Evolutionary conservation across 2,113 vertebrate species (phyloP), one percentile per base, ranked within the genome.

Genomic region (Globicephala melas): DNA sequence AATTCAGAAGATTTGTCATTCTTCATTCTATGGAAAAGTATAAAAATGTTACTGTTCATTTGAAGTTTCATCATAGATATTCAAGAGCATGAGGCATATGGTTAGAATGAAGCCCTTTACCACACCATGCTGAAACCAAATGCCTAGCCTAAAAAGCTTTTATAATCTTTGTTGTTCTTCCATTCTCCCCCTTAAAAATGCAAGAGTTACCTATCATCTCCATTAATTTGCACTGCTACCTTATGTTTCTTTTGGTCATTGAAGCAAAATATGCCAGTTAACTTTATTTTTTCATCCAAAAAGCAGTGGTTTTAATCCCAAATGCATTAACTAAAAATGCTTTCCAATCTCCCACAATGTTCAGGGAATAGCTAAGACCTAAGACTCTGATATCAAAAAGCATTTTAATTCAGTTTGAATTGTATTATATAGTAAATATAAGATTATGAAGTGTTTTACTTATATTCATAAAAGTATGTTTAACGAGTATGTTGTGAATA

Each of bases 401-500:
- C 17, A 26, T 91, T 96, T 96, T 90, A 14, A 60, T 96, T 93
- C 31, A 21, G 14, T 91, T 86, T 94, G 67, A 89, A 79, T 89
- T 94, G 5, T 55, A 41, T 81, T 94, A 36, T 79, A 60, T 63
- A 73, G 25, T 95, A 95, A 91, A 71, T 62, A 20, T 62, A 85
- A 74, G 26, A 68, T 85, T 77, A 71, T 80, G 36, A 71, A 80
- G 44, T 82, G 7, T 92, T 94, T 83, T 93, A 44, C 17, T 50
- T 95, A 63, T 38, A 79, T 4, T 70, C 20, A 26, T 81, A 58
- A 85, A 85, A 82, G 47, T 79, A 8, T 95, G 41, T 8, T 80
- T 96, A 93, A 60, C 63, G 38, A 83, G 25, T 92, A 55, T 93
- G 70, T 60, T 91, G 21, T 96, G 44, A 96, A 87, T 31, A 89